Evolutionary conservation across 2,888 invertebrate species (phyloP).

Genomic region (Philereme vetulata): DNA sequence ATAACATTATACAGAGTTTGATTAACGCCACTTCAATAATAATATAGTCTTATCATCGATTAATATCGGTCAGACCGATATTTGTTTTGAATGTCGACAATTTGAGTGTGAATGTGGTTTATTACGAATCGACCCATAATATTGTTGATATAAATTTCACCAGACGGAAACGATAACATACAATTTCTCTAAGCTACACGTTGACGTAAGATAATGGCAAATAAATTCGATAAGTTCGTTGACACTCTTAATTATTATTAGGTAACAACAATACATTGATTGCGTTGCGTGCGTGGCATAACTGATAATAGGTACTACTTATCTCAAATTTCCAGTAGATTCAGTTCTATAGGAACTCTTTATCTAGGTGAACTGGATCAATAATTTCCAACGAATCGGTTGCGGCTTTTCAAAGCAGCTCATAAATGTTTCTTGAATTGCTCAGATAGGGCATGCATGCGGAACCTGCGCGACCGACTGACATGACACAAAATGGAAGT

Average conservation of each 20-base stretch:
- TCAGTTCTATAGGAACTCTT: constrained; percentile 5
- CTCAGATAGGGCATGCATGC: constrained; percentile 63
- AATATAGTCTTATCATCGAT: constrained; percentile 19
- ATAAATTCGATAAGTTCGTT: constrained; percentile 37
- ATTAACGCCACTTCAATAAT: constrained; percentile 20
- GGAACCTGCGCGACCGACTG: constrained; percentile 71
- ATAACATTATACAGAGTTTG: constrained; percentile 26
- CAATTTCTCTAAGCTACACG: neutral
- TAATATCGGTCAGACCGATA: constrained; percentile 31
- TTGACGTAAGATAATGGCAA: constrained; percentile 13
- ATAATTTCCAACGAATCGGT: constrained; percentile 5
- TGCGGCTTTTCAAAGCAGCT: constrained; percentile 7
- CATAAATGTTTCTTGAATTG: constrained; percentile 58
- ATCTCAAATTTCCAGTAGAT: constrained; percentile 16
- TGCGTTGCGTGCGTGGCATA: constrained; percentile 16
- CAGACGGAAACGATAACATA: neutral
- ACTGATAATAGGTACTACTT: constrained; percentile 22
- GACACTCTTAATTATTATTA: constrained; percentile 35
- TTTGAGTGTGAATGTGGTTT: constrained; percentile 4
- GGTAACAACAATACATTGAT: constrained; percentile 23
- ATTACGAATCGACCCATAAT: neutral
- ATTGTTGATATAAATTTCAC: neutral
- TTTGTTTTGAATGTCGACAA: constrained; percentile 6
- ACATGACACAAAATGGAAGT: constrained; percentile 55
- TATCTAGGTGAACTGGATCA: constrained; percentile 6